Conservation (phyloP, 2,113 vertebrate genomes). For the Gulo gulo region DNA sequence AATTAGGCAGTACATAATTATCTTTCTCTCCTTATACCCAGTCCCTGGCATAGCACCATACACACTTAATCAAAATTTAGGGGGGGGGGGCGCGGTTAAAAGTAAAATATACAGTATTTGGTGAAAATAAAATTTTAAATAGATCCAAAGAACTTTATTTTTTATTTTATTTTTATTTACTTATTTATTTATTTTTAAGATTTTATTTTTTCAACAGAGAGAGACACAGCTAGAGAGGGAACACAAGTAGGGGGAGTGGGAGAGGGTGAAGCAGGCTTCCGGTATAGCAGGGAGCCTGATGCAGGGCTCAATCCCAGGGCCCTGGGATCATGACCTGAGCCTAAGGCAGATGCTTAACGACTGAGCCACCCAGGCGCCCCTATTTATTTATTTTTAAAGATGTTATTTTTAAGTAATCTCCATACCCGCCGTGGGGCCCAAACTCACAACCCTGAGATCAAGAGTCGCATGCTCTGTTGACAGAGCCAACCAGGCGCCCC, state of each 20-base stretch:
- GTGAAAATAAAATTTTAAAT: neutral
- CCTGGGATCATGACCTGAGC: no score
- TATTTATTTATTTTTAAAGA: neutral
- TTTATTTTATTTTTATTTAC: neutral
- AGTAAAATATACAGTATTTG: neutral
- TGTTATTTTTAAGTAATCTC: neutral
- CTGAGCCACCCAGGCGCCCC: no score
- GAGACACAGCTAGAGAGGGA: no score
- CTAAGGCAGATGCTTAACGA: no score
- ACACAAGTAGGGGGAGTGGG: no score
- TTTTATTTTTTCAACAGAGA: neutral
- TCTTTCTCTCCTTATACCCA: neutral
- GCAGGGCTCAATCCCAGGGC: no score
- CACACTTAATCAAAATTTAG: neutral
- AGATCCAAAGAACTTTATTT: neutral
- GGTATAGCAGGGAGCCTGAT: no score
- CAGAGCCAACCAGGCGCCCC: neutral
- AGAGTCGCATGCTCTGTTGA: neutral
- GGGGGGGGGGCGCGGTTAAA: neutral
- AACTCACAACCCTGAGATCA: neutral
- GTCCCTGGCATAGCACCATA: neutral
- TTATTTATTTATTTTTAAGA: neutral
- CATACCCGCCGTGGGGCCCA: neutral
- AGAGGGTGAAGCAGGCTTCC: no score
- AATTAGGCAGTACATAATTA: neutral